Conservation (phyloP, 2,113 vertebrate species). For the Cyprichromis sp. region DNA sequence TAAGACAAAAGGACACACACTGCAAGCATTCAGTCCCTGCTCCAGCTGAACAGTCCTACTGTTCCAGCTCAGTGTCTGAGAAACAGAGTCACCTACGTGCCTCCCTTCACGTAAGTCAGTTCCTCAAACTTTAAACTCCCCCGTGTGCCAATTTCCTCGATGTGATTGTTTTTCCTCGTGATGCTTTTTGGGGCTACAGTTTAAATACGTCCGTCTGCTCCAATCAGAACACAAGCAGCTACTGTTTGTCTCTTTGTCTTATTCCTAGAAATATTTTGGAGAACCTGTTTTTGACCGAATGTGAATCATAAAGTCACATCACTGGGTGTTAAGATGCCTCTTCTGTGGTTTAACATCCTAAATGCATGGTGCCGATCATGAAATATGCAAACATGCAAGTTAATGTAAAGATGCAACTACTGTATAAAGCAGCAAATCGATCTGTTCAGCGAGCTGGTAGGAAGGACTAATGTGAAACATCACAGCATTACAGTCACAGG, state of each 20-base stretch:
- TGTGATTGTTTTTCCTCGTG: neutral
- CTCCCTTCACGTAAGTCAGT: neutral
- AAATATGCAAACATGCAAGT: neutral
- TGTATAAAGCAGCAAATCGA: neutral
- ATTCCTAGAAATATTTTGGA: neutral
- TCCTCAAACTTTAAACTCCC: neutral
- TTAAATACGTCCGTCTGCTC: neutral
- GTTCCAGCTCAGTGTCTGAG: neutral
- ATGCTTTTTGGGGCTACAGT: neutral
- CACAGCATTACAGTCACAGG: neutral
- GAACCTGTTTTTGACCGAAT: neutral
- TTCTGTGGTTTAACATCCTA: neutral
- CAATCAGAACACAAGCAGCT: neutral
- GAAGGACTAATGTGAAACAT: neutral
- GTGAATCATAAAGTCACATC: neutral
- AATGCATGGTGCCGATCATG: neutral
- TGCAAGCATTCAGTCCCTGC: neutral
- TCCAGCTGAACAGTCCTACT: neutral
- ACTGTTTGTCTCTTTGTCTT: neutral
- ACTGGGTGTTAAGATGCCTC: neutral
- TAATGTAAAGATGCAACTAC: neutral
- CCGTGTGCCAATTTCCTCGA: too few species aligned
- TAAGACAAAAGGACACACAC: neutral
- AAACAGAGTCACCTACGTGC: neutral
- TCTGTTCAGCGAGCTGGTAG: neutral